Evolutionary conservation across 2,797 vertebrate species (phyloP), one percentile per base, ranked within the genome.

Genomic region (Menidia menidia): DNA sequence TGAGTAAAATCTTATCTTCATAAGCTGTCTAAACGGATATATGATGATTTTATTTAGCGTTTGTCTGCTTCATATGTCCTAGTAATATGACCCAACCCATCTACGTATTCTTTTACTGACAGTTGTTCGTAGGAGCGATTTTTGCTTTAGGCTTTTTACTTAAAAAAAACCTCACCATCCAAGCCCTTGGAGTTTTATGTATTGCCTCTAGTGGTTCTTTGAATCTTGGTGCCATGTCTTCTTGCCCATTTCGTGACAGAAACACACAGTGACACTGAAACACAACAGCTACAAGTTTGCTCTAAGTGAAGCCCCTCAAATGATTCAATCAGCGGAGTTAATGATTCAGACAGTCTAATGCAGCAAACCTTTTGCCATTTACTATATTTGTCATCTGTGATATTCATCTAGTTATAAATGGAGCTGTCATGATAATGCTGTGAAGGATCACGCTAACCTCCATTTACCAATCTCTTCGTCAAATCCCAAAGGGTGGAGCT

Each of bases 401-500:
- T 91, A 80, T 84, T 85, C 87, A 85, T 91, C 90, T 77, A 67
- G 85, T 85, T 92, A 90, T 78, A 92, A 92, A 94, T 93, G 90
- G 88, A 94, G 92, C 91, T 88, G 89, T 95, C 94, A 93, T 9
- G 65, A 82, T 79, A 80, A 90, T 80, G 80, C 84, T 76, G 78
- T 82, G 89, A 91, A 87, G 88, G 90, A 89, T 88, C 91, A 92
- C 84, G 92, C 92, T 92, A 92, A 89, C 92, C 90, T 86, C 90
- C 92, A 94, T 94, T 94, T 92, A 92, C 91, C 90, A 93, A 96
- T 95, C 95, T 94, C 94, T 95, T 92, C 93, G 93, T 97, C 95
- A 96, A 95, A 94, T 95, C 96, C 95, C 96, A 94, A 41, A 93
- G 95, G 96, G 94, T 86, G 93, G 92, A 95, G 95, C 95, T 97